Conservation (phyloP, 1,140 invertebrate genomes). For the Parasteatoda tepidariorum region DNA sequence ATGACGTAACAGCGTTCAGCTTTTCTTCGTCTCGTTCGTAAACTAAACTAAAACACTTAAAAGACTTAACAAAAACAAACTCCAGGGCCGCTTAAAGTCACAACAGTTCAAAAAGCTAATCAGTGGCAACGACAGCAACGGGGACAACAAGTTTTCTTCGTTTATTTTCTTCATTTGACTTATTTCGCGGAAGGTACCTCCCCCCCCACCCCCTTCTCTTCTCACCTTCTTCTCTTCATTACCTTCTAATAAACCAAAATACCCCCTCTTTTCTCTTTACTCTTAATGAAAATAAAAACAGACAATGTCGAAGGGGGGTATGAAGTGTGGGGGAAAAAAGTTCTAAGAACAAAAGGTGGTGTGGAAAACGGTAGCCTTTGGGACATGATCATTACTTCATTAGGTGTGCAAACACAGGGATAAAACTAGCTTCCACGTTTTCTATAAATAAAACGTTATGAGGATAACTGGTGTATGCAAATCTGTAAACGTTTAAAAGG, state of each 20-base stretch:
- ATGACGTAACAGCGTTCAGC: neutral
- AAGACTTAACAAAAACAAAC: neutral
- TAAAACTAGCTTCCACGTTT: conserved; percentile 29
- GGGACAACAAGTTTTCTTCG: conserved; percentile 44
- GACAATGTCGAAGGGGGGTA: conserved; percentile 23
- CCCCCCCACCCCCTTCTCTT: neutral
- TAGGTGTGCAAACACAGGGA: conserved; percentile 54
- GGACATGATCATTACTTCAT: conserved; percentile 59
- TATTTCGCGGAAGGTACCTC: conserved; percentile 1
- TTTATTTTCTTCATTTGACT: conserved; percentile 44
- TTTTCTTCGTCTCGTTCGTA: neutral
- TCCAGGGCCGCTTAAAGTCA: conserved; percentile 19
- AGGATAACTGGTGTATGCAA: neutral
- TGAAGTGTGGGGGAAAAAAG: neutral
- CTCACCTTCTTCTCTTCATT: conserved; percentile 26
- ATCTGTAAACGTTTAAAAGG: conserved; percentile 4
- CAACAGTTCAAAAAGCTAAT: conserved; percentile 52
- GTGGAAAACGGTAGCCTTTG: conserved; percentile 41
- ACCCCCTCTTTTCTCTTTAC: neutral
- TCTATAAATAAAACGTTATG: conserved; percentile 49
- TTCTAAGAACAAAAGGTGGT: neutral
- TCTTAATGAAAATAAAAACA: conserved; percentile 53
- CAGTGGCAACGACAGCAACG: conserved; percentile 5
- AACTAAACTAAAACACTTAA: conserved; percentile 27
- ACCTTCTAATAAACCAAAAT: conserved; percentile 59